A percentile compares a stretch with the other conserved stretches of the same genome.
Evolutionary conservation across 2,113 vertebrate genomes (phyloP).

Genomic region (Siniperca knerii): DNA sequence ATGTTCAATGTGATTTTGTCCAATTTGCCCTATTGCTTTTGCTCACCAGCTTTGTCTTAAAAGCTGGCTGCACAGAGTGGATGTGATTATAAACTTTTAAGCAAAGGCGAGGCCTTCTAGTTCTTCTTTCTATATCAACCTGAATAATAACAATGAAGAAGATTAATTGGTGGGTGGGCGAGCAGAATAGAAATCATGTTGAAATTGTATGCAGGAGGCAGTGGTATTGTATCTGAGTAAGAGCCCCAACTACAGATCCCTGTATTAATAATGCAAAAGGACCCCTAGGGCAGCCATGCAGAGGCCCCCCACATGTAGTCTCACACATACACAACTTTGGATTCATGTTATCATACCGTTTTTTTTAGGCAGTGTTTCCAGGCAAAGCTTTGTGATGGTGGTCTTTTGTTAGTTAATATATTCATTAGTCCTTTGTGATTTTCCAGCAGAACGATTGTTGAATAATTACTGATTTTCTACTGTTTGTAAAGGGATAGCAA

Average conservation of each 20-base stretch:
- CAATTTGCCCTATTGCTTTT: slow-evolving; percentile 34
- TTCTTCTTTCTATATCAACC: slow-evolving; percentile 32
- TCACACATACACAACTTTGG: slow-evolving; percentile 20
- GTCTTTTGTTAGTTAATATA: slow-evolving; percentile 26
- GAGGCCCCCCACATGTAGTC: slow-evolving; percentile 28
- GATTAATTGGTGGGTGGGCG: slow-evolving; percentile 72
- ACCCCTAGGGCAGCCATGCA: slow-evolving; percentile 74
- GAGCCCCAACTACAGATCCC: slow-evolving; percentile 68
- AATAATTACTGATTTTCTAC: slow-evolving; percentile 23
- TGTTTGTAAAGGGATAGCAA: slow-evolving; percentile 8
- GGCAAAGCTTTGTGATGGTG: slow-evolving; percentile 27
- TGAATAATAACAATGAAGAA: slow-evolving; percentile 67
- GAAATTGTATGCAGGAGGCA: slow-evolving; percentile 63
- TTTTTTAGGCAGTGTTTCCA: slow-evolving; percentile 44
- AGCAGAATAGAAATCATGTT: slow-evolving; percentile 66
- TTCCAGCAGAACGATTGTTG: slow-evolving; percentile 27
- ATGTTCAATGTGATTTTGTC: slow-evolving; percentile 34
- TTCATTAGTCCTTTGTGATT: slow-evolving; percentile 48
- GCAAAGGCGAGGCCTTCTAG: slow-evolving; percentile 41
- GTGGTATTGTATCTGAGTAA: slow-evolving; percentile 74
- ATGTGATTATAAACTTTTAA: slow-evolving; percentile 60
- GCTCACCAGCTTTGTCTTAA: slow-evolving; percentile 42
- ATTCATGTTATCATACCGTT: slow-evolving; percentile 41
- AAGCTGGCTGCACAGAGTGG: slow-evolving; percentile 35
- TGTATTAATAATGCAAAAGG: slow-evolving; percentile 82